Conservation (phyloP, 2,797 vertebrate genomes). For the Siniperca undulata region DNA sequence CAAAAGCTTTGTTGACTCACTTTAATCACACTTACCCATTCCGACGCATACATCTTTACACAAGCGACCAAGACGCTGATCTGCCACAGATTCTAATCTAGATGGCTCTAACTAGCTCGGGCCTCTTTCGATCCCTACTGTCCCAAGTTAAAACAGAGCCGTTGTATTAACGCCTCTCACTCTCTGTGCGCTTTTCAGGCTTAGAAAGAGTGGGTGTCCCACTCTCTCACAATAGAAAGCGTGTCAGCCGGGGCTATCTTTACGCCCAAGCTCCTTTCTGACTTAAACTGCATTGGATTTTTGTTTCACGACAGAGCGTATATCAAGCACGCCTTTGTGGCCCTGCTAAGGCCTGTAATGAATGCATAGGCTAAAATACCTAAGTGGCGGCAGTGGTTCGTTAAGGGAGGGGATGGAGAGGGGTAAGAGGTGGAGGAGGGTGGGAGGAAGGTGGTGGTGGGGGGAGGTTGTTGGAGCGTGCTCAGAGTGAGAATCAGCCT, state of each 20-base stretch:
- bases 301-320: slow-evolving; percentile 58
- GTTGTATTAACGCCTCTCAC: slow-evolving; percentile 43
- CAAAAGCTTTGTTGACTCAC: slow-evolving; percentile 49
- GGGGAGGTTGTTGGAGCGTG: slow-evolving; percentile 49
- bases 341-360: slow-evolving; percentile 67
- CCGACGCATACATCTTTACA: slow-evolving; percentile 16
- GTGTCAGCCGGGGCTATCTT: slow-evolving; percentile 58
- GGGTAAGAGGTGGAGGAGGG: slow-evolving; percentile 19
- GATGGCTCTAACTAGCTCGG: slow-evolving; percentile 36
- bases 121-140: slow-evolving; percentile 43
- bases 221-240: slow-evolving; percentile 53
- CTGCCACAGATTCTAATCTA: slow-evolving; percentile 44
- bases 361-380: slow-evolving; percentile 73
- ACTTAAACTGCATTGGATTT: slow-evolving; percentile 70
- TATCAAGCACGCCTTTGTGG: slow-evolving; percentile 66
- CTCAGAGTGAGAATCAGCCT: slow-evolving; percentile 69
- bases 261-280: slow-evolving; percentile 49
- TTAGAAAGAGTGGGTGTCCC: slow-evolving; percentile 20
- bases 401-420: slow-evolving; percentile 48
- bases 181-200: slow-evolving; percentile 24
- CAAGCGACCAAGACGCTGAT: slow-evolving; percentile 33
- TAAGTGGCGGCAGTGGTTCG: slow-evolving; percentile 65
- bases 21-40: slow-evolving; percentile 35
- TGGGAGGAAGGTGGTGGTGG: not conserved
- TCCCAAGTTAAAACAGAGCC: slow-evolving; percentile 44